These are phyloP conservation scores for Aegithalos caudatus DNA, from an alignment of 2,113 vertebrate genomes.

Conservation along the genomic window DNA sequence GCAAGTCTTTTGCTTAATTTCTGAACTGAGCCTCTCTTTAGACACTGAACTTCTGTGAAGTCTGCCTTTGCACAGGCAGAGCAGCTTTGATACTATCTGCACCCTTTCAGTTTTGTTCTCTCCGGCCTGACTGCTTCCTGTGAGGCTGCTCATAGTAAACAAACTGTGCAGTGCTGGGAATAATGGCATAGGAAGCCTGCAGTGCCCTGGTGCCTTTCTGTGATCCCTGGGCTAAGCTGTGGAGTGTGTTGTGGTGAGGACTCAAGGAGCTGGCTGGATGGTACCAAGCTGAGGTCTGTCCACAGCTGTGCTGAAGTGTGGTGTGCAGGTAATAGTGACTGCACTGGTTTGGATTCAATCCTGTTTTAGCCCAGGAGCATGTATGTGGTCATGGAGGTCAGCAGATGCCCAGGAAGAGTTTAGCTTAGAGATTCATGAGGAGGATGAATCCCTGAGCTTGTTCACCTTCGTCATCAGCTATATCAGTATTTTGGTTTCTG, in stretches of 20 bases:
- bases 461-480: neutral
- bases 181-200: neutral
- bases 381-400: neutral
- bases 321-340: neutral
- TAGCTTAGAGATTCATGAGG: neutral
- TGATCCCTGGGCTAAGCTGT: neutral
- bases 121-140: neutral
- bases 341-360: neutral
- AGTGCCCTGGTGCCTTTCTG: neutral
- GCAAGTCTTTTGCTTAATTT: neutral
- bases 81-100: neutral
- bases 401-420: neutral
- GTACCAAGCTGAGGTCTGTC: neutral
- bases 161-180: rapidly evolving
- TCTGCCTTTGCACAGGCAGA: neutral
- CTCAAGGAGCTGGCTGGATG: neutral
- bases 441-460: neutral
- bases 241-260: rapidly evolving
- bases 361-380: neutral
- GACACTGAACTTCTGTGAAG: neutral
- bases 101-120: neutral
- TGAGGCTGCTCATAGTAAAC: neutral
- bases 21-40: neutral
- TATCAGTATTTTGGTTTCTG: neutral
- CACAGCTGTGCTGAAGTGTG: rapidly evolving